Evolutionary conservation across 2,888 invertebrate genomes (phyloP).

Genomic region (Microchrysa polita): DNA sequence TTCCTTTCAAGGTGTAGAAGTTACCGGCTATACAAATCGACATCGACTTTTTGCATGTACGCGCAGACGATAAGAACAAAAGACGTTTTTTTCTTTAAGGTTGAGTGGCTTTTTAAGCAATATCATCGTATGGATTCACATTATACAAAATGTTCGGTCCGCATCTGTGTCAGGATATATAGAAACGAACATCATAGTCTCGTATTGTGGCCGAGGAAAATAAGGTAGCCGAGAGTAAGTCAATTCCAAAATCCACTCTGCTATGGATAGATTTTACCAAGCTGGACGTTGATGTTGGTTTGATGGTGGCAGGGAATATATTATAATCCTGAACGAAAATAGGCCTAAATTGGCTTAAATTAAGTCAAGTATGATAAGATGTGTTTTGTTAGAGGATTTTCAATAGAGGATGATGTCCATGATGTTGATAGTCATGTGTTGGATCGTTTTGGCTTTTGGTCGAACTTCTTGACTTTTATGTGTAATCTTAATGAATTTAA

Average conservation of each 20-base stretch:
- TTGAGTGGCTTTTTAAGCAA: slow-evolving; percentile 21
- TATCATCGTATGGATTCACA: neutral
- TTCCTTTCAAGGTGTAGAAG: slow-evolving; percentile 48
- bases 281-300: slow-evolving; percentile 17
- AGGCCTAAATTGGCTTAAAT: slow-evolving; percentile 64
- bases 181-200: too few relatives aligned
- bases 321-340: slow-evolving; percentile 51
- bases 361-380: slow-evolving; percentile 62
- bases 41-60: neutral
- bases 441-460: slow-evolving; percentile 34
- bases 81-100: slow-evolving; percentile 26
- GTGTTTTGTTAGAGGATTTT: slow-evolving; percentile 34
- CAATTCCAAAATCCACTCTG: slow-evolving; percentile 10
- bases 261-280: slow-evolving; percentile 5
- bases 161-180: slow-evolving; percentile 16
- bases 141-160: slow-evolving; percentile 7
- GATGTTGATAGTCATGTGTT: slow-evolving; percentile 17
- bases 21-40: slow-evolving; percentile 28
- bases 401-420: slow-evolving; percentile 29
- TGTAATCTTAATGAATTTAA: slow-evolving; percentile 60
- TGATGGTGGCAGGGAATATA: slow-evolving; percentile 18
- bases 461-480: slow-evolving; percentile 57
- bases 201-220: neutral
- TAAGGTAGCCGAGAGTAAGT: slow-evolving; percentile 2
- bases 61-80: neutral